Conservation (phyloP, 1,140 invertebrate species). For the Mya arenaria region DNA sequence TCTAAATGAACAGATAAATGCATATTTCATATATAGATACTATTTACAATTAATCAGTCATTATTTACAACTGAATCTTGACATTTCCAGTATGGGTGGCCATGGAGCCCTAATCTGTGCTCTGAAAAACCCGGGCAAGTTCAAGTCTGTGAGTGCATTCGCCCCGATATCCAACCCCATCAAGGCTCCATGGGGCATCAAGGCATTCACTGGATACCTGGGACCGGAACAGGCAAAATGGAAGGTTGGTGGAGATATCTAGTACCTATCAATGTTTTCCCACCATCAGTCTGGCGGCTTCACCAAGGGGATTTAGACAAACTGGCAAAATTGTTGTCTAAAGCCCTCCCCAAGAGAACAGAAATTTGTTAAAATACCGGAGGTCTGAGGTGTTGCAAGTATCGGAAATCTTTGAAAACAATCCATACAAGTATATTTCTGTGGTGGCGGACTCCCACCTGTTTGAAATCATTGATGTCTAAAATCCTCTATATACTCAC, state of each 20-base stretch:
- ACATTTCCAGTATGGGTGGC: slow-evolving; percentile 94
- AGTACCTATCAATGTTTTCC: neutral
- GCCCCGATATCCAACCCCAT: slow-evolving; percentile 96
- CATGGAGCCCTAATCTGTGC: slow-evolving; percentile 97
- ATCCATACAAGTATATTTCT: no score
- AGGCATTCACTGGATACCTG: slow-evolving; percentile 93
- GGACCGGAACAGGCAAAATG: slow-evolving; percentile 87
- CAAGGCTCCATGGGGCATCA: slow-evolving; percentile 91
- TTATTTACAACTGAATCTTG: no score
- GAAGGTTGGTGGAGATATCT: slow-evolving; percentile 85
- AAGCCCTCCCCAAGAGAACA: neutral
- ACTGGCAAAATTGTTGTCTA: neutral
- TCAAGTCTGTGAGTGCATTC: slow-evolving; percentile 96
- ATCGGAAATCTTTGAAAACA: neutral
- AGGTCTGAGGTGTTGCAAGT: neutral
- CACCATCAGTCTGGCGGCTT: neutral
- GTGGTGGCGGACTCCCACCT: no score
- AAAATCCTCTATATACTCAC: no score
- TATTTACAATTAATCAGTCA: no score
- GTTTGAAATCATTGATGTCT: no score
- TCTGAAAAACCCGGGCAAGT: slow-evolving; percentile 94
- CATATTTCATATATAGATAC: no score
- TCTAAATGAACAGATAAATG: no score
- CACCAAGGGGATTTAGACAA: neutral
- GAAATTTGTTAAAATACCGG: neutral